Conservation (phyloP, 2,888 invertebrate genomes). For the Eupithecia dodoneata region DNA sequence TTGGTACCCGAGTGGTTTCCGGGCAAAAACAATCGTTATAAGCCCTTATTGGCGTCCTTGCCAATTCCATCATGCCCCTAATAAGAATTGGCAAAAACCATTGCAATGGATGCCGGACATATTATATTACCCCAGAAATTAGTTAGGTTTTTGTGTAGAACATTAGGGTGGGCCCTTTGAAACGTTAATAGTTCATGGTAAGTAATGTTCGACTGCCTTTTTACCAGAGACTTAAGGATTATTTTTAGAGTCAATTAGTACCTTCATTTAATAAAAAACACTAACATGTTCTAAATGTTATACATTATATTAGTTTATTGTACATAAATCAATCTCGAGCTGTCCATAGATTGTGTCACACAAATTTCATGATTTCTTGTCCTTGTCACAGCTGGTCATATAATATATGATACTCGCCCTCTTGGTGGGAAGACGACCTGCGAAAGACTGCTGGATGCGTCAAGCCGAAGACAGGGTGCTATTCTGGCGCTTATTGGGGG, state of each 20-base stretch:
- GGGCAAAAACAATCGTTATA: not conserved
- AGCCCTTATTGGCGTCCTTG: constrained; percentile 1
- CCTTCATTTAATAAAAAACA: too few relatives aligned
- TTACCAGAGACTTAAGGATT: not conserved
- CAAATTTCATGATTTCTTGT: too few relatives aligned
- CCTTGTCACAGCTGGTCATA: too few relatives aligned
- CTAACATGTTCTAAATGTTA: too few relatives aligned
- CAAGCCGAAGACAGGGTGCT: too few relatives aligned
- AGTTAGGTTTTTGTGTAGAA: constrained; percentile 61
- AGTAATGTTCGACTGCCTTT: not conserved
- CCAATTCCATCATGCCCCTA: constrained; percentile 46
- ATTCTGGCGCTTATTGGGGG: too few relatives aligned
- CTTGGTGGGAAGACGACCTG: too few relatives aligned
- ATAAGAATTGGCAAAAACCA: constrained; percentile 55
- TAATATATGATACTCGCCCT: too few relatives aligned
- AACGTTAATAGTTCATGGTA: constrained; percentile 1
- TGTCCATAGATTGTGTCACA: too few relatives aligned
- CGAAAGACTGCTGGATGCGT: too few relatives aligned
- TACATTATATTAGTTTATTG: too few relatives aligned
- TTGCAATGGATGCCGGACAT: constrained; percentile 54
- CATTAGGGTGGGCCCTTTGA: not conserved
- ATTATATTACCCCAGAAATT: constrained; percentile 63
- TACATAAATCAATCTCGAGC: too few relatives aligned
- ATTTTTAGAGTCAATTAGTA: not conserved
- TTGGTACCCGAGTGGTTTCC: not conserved